Evolutionary conservation across 1,140 invertebrate species (phyloP).

Genomic region (Agrypnia vestita): DNA sequence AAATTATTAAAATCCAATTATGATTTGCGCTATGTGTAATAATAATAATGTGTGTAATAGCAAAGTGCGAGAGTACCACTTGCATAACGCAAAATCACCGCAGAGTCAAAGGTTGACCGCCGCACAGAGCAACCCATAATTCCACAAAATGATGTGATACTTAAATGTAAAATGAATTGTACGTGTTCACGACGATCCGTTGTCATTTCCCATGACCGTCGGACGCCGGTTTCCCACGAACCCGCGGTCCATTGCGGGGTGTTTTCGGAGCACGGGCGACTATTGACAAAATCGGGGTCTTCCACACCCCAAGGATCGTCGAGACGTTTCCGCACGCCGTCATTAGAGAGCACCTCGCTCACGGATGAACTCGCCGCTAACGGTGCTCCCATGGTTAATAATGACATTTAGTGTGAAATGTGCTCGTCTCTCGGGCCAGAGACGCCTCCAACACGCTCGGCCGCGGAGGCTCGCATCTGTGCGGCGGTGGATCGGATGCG

Average conservation of each 20-base stretch:
- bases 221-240: conserved; percentile 47
- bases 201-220: conserved; percentile 60
- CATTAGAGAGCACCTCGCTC: not conserved
- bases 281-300: conserved; percentile 32
- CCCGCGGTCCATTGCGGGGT: conserved; percentile 6
- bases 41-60: too few species aligned
- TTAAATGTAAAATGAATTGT: conserved; percentile 61
- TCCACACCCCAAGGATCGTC: conserved; percentile 4
- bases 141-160: conserved; percentile 61
- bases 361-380: not conserved
- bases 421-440: not conserved
- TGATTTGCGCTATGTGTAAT: too few species aligned
- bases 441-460: not conserved
- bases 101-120: conserved; percentile 40
- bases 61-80: too few species aligned
- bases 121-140: conserved; percentile 57
- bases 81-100: too few species aligned
- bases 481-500: too few species aligned
- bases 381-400: conserved; percentile 3
- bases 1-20: too few species aligned
- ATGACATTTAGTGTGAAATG: conserved; percentile 18
- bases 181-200: conserved; percentile 58
- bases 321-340: conserved; percentile 6
- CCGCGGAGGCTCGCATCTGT: not conserved
- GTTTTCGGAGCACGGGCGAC: conserved; percentile 33